phyloP scores from a whole-genome alignment of 2,113 vertebrate genomes.

The Balaeniceps rex region DNA sequence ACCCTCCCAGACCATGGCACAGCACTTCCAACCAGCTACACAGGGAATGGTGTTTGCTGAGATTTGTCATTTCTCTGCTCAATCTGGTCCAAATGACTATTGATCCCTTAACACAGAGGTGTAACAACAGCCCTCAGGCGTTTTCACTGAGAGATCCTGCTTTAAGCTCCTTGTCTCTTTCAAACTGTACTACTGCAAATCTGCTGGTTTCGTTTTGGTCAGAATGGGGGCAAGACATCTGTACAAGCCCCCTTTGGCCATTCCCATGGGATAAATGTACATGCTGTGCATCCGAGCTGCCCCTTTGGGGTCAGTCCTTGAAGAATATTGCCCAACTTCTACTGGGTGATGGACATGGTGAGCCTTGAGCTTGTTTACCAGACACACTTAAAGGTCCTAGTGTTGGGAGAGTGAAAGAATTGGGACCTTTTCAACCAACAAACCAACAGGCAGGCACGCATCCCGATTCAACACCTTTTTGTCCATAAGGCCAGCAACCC shows the following conservation, averaged over 20 bases:
- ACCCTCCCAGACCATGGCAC: not conserved
- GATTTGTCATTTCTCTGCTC: not conserved
- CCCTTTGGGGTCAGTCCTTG: not conserved
- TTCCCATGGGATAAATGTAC: not conserved
- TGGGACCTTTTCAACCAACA: not conserved
- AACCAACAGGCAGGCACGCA: rapidly evolving
- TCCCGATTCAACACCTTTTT: not conserved
- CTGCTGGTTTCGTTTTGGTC: not conserved
- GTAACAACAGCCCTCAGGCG: not conserved
- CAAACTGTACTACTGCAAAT: not conserved
- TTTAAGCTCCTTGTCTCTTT: slow-evolving; percentile 21
- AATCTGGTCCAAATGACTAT: slow-evolving; percentile 7
- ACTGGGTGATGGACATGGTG: rapidly evolving
- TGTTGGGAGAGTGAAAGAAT: not conserved
- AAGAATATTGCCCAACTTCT: not conserved
- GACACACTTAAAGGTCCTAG: not conserved
- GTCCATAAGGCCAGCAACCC: not conserved
- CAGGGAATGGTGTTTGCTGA: not conserved
- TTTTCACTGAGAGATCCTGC: not conserved
- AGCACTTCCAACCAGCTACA: not conserved
- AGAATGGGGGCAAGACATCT: not conserved
- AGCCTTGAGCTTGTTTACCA: not conserved
- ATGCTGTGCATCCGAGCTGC: not conserved
- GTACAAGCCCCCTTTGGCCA: not conserved
- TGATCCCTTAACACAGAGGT: not conserved